A percentile compares a stretch with the other conserved stretches of the same genome.
Conservation (phyloP, 1,140 invertebrate genomes). For the Plodia interpunctella region DNA sequence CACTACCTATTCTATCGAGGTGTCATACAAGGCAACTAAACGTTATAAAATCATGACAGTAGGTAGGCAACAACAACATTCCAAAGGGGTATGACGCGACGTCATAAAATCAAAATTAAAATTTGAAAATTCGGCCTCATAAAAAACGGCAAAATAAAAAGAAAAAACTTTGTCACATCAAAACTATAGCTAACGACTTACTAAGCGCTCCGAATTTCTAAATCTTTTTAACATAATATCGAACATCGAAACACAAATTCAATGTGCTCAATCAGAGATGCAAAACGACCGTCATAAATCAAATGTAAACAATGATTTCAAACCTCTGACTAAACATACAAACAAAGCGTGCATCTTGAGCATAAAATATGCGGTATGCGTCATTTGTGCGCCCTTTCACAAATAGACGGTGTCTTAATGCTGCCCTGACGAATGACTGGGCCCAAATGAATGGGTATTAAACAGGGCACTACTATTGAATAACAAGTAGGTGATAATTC, state of each 20-base stretch:
- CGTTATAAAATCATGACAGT: no score
- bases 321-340: not conserved
- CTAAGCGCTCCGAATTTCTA: no score
- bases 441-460: conserved; percentile 26
- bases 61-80: no score
- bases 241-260: not conserved
- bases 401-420: conserved; percentile 23
- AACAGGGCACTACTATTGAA: not conserved
- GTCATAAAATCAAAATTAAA: no score
- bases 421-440: conserved; percentile 23
- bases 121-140: no score
- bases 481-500: not conserved
- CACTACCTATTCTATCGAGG: no score
- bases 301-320: not conserved
- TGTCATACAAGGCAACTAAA: no score
- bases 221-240: not conserved
- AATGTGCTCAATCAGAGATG: not conserved
- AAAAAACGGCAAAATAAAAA: no score
- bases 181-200: no score
- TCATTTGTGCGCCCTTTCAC: conserved; percentile 16
- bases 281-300: not conserved
- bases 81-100: no score
- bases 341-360: conserved; percentile 10
- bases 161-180: no score
- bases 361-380: conserved; percentile 15